A percentile compares a stretch with the other conserved stretches of the same genome.
Conservation (phyloP, 2,797 vertebrate species). For the Lycodopsis pacificus region DNA sequence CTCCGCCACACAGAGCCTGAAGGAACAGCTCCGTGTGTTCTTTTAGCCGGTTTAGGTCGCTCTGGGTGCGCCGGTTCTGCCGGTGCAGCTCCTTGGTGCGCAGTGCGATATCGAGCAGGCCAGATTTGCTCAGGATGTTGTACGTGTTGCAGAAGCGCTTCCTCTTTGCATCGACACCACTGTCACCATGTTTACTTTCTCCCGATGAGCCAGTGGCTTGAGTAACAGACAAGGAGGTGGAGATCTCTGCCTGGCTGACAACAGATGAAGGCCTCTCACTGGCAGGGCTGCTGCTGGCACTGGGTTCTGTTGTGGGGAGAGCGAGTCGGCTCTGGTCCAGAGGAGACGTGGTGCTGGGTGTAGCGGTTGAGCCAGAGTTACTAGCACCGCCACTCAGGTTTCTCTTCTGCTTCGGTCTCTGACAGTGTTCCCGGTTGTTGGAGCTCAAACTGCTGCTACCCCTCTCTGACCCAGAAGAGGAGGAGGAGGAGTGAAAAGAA, state of each 20-base stretch:
- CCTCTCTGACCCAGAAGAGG: conserved; percentile 63
- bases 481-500: conserved; percentile 30
- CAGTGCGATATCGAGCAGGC: conserved; percentile 93
- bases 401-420: conserved; percentile 67
- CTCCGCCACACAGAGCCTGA: conserved; percentile 85
- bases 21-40: conserved; percentile 89
- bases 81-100: conserved; percentile 93
- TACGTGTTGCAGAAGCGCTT: conserved; percentile 95
- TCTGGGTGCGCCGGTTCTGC: conserved; percentile 91
- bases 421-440: conserved; percentile 53
- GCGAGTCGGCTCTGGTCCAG: conserved; percentile 55
- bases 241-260: conserved; percentile 46
- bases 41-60: conserved; percentile 88
- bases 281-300: conserved; percentile 29
- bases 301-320: conserved; percentile 45
- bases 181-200: conserved; percentile 14
- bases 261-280: conserved; percentile 48
- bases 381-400: conserved; percentile 16
- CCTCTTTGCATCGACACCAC: conserved; percentile 78
- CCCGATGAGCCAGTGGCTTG: conserved; percentile 6
- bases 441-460: conserved; percentile 58
- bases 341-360: conserved; percentile 42
- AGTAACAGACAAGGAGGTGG: conserved; percentile 21
- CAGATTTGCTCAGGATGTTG: conserved; percentile 90
- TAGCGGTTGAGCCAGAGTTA: conserved; percentile 38